Base-by-base conservation (phyloP, 2,888 invertebrate species). In the Trilocha varians region DNA sequence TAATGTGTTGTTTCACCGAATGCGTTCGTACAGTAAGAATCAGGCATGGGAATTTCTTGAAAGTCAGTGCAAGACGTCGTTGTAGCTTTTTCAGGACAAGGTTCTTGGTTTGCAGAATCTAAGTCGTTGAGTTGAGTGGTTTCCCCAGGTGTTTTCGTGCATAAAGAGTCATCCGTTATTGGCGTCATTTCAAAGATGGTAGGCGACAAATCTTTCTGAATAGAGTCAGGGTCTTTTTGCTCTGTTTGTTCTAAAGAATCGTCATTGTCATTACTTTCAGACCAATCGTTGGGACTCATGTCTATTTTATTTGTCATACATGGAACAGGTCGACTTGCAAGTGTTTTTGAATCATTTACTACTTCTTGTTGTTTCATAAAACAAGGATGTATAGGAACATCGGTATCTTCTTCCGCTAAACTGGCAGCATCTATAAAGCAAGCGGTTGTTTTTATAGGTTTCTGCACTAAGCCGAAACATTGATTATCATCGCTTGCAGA, bases 371-470 rank as follows among this genome's bases (percentile, higher is more conserved):
- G 17, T 32, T 39, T 16, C 39, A 55, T 49, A n/a, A n/a, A n/a
- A 32, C 44, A 58, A 13, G 38, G 36, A 39, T 49, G 46, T 16
- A 16, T 42, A 39, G 53, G 48, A 42, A 56, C 55, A 13, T 70
- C 59, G 51, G 91, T 89, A 44, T 87, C 88, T 62, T 93, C 93
- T 65, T 93, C 93, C 15, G 88, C 88, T 48, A 94, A 77, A 62
- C 90, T 90, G 5, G 93, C 90, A 13, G 93, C 93, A 67, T 93
- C 93, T 51, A 94, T 94, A 56, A 93, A 94, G 65, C 91, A 94
- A 45, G 90, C 65, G 2, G 70, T 64, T 15, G 70, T 62, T 57
- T 75, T 78, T 37, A 59, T 59, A 3, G 67, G 59, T 44, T 65
- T 71, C 49, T 67, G 62, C 13, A 57, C 59, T 46, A 59, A 49